Percentiles rank a stretch among this genome's conserved stretches.
Evolutionary conservation across 2,113 vertebrate genomes (phyloP).

Genomic region (Cyphomyrus plagiostoma): DNA sequence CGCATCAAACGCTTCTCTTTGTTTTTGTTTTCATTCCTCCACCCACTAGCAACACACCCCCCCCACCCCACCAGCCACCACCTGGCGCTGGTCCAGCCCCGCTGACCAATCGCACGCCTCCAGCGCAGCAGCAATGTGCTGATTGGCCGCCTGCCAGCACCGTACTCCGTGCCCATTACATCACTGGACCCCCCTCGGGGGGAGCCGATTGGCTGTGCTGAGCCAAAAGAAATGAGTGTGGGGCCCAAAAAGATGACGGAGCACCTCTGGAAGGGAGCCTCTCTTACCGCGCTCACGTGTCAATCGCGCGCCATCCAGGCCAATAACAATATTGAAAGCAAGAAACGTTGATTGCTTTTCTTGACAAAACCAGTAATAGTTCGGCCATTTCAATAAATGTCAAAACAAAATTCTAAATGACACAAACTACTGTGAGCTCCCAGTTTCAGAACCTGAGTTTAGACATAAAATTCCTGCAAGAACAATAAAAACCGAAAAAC

Average conservation of each 20-base stretch:
- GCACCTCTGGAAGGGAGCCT: conserved; percentile 1
- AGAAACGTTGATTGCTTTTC: neutral
- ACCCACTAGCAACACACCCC: neutral
- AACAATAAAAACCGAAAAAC: neutral
- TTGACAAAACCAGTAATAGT: neutral
- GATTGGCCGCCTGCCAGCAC: conserved; percentile 37
- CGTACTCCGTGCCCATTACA: conserved; percentile 38
- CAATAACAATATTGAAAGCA: neutral
- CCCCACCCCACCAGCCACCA: neutral
- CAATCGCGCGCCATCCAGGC: neutral
- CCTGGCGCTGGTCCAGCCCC: conserved; percentile 33
- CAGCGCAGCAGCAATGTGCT: conserved; percentile 39
- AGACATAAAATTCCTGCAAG: neutral
- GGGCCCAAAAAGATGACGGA: conserved; percentile 37
- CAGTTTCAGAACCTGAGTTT: neutral
- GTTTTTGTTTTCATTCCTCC: conserved; percentile 8
- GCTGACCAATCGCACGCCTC: conserved; percentile 41
- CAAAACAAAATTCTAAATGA: neutral
- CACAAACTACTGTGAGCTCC: neutral
- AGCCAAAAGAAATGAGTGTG: conserved; percentile 44
- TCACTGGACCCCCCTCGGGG: conserved; percentile 39
- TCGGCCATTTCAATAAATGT: neutral
- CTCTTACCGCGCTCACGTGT: conserved; percentile 13
- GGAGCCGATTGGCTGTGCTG: conserved; percentile 27
- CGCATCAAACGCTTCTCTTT: neutral